Evolutionary conservation across 1,140 invertebrate species (phyloP), one percentile per base, ranked within the genome.

Genomic region (Nomia melanderi): DNA sequence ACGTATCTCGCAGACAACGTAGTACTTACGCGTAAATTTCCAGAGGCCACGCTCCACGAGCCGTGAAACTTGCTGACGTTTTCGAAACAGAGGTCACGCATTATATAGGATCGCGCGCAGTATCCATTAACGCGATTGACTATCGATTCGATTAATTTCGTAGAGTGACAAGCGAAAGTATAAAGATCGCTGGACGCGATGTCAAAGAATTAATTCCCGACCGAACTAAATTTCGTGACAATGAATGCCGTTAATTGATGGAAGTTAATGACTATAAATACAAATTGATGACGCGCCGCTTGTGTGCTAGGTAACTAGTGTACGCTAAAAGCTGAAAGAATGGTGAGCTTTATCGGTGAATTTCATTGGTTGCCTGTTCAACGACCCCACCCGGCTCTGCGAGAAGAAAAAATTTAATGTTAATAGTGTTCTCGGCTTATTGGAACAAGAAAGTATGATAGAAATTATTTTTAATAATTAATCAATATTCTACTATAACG

Each of bases 371-470:
- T 6, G 7, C 1, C 47, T 50, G 47, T 17, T 74, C 36, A 83
- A 27, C 84, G 83, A 14, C 83, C 83, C 77, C 86, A 86, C 20
- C 83, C 85, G 17, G 72, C 81, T 4, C 86, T 87, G 62, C n/a
- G 73, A 74, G 72, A 56, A 41, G 79, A 47, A 69, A n/a, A 41
- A 2, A 11, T 59, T 57, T 14, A 54, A n/a, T n/a, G 20, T 20
- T 6, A 14, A 44, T n/a, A n/a, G n/a, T n/a, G n/a, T n/a, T n/a
- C n/a, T n/a, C n/a, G n/a, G n/a, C n/a, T n/a, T n/a, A n/a, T n/a
- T n/a, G n/a, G n/a, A n/a, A n/a, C n/a, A n/a, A n/a, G n/a, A n/a
- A n/a, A n/a, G n/a, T n/a, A n/a, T n/a, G 14, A 44, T 44, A 44
- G 3, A 17, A 17, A 17, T 44, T 11, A 39, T 39, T 39, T 9